Conservation (phyloP, 2,888 invertebrate genomes). For the Brenthis daphne region DNA sequence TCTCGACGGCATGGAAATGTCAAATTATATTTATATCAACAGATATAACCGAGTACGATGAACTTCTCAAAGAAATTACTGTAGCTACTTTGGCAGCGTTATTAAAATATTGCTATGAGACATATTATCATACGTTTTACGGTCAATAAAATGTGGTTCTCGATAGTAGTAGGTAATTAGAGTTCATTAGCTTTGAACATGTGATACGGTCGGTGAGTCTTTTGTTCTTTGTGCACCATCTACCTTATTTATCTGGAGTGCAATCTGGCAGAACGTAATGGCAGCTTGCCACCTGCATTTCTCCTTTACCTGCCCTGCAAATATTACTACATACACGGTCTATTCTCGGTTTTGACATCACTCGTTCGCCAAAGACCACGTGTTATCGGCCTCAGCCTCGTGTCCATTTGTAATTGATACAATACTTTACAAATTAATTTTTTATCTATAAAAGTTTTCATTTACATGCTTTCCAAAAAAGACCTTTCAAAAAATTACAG, state of each 20-base stretch:
- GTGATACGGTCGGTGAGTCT: neutral
- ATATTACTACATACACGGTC: constrained; percentile 46
- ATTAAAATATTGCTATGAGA: constrained; percentile 18
- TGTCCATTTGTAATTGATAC: constrained; percentile 18
- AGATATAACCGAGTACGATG: constrained; percentile 43
- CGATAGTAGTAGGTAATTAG: neutral
- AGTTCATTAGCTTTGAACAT: neutral
- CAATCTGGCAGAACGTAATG: constrained; percentile 40
- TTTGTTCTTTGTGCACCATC: constrained; percentile 8
- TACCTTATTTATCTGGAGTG: constrained; percentile 26
- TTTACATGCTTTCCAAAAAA: no score
- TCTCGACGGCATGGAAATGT: constrained; percentile 42
- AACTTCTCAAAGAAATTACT: constrained; percentile 39
- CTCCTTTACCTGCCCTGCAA: constrained; percentile 59
- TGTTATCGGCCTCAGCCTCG: constrained; percentile 36
- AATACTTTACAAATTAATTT: neutral
- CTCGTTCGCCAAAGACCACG: constrained; percentile 60
- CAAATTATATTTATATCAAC: constrained; percentile 47
- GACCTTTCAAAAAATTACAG: no score
- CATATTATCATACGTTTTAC: constrained; percentile 5
- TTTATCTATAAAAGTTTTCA: neutral
- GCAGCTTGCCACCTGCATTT: constrained; percentile 46
- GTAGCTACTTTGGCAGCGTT: constrained; percentile 29
- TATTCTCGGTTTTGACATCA: constrained; percentile 70
- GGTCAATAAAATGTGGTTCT: constrained; percentile 5